Evolutionary conservation across 2,888 invertebrate species (phyloP), one percentile per base, ranked within the genome.

Genomic region (Diarsia dahlii): DNA sequence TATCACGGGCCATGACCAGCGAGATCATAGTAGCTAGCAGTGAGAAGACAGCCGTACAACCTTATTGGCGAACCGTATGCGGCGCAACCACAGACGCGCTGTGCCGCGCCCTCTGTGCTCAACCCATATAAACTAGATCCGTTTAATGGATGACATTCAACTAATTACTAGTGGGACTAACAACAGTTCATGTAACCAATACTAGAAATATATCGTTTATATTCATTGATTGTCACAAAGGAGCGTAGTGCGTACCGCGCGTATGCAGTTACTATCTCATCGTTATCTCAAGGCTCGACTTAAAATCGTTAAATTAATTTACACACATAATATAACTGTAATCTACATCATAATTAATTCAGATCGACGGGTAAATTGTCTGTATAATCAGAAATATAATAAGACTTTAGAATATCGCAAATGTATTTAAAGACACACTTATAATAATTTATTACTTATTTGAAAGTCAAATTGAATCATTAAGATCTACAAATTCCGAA

Each of bases 11-110:
- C 60, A 64, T 62, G 39, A 45, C 64, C 46, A 64, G 46, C 23
- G 52, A 73, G 56, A 39, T 74, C 39, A 50, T 71, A 71, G 60
- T 75, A 64, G 86, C 90, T 91, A 92, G 90, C 90, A 92, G 80
- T 88, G 91, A 89, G 66, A 89, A 90, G 90, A 90, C 88, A 90
- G 89, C 86, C 75, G 71, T 80, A 79, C 84, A 84, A 82, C 87
- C 84, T 80, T 80, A 81, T 52, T 75, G 20, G 66, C 76, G 74
- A 82, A 82, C 65, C 63, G 71, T 79, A 74, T 66, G 73, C 74
- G 65, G 62, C 64, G 71, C 71, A 79, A 74, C 75, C 50, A 28
- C 76, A 65, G 65, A 78, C 77, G 81, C 72, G 64, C 81, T 60
- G 80, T 71, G 74, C 76, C 10, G n/a, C 20, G 15, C n/a, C 65